Percentiles rank a stretch among this genome's conserved stretches.
These are phyloP conservation scores for Ochotona curzoniae DNA, from an alignment of 2,113 vertebrate genomes.

Conservation along the genomic window DNA sequence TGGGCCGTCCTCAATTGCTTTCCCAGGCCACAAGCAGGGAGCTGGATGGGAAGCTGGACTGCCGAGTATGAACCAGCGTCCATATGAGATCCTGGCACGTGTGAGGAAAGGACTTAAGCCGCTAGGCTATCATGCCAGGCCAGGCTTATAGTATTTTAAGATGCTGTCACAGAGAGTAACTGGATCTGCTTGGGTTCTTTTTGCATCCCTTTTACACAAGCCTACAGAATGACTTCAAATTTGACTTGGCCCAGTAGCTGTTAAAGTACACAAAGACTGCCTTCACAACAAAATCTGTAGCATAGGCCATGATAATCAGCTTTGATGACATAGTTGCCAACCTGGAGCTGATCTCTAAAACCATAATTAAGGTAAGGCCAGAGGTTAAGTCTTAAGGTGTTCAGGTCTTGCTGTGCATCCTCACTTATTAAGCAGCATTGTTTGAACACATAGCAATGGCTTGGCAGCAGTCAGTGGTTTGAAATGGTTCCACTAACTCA, in stretches of 20 bases:
- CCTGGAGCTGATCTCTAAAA: conserved; percentile 1
- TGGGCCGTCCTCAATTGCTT: too few species aligned
- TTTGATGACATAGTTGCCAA: conserved; percentile 38
- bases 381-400: conserved; percentile 31
- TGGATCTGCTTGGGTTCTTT: neutral
- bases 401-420: neutral
- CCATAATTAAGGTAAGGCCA: neutral
- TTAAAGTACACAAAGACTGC: neutral
- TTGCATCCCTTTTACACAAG: neutral
- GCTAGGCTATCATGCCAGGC: too few species aligned
- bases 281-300: neutral
- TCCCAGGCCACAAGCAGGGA: too few species aligned
- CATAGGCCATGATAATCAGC: neutral
- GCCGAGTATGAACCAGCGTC: too few species aligned
- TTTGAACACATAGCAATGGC: neutral
- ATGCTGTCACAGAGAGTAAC: conserved; percentile 3
- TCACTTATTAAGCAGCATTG: conserved; percentile 34
- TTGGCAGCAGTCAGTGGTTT: neutral
- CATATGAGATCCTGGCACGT: too few species aligned
- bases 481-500: neutral
- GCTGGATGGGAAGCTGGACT: too few species aligned
- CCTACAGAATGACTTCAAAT: conserved; percentile 30
- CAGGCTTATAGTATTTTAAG: too few species aligned
- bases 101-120: too few species aligned
- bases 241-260: neutral